Evolutionary conservation across 1,140 invertebrate species (phyloP).

Genomic region (Mycetomoellerius zeteki): DNA sequence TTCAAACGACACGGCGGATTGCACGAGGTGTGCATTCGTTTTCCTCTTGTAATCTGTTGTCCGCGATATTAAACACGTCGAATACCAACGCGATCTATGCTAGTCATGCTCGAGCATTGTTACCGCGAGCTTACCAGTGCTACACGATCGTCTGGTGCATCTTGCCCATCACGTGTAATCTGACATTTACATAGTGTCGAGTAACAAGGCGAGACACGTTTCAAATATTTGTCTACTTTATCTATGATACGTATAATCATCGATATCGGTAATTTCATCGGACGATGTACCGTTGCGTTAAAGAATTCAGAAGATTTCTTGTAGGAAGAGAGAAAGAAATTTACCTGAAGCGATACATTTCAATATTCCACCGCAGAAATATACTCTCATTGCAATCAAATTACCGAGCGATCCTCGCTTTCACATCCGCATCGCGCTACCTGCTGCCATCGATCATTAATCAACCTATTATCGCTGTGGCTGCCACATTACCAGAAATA

Average conservation of each 20-base stretch:
- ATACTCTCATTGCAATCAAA: background rate
- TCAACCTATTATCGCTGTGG: slow-evolving; percentile 46
- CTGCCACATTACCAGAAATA: slow-evolving; percentile 27
- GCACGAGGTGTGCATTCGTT: slow-evolving; percentile 6
- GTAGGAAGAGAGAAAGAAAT: too few species aligned
- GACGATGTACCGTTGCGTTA: background rate
- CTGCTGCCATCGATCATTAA: slow-evolving; percentile 26
- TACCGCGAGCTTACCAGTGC: slow-evolving; percentile 56
- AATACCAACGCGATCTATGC: slow-evolving; percentile 65
- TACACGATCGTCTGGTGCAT: slow-evolving; percentile 54
- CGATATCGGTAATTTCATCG: slow-evolving; percentile 35
- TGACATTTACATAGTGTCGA: slow-evolving; percentile 70
- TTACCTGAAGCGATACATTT: slow-evolving; percentile 3
- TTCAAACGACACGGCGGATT: background rate
- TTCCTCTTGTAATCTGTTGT: slow-evolving; percentile 26
- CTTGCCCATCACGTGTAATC: slow-evolving; percentile 67
- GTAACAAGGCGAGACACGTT: slow-evolving; percentile 3
- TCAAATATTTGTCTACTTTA: background rate
- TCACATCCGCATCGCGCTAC: background rate
- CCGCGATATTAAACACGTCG: slow-evolving; percentile 51
- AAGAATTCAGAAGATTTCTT: slow-evolving; percentile 1
- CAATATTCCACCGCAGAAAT: slow-evolving; percentile 20
- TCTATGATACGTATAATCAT: background rate
- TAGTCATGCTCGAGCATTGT: slow-evolving; percentile 72
- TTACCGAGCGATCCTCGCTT: slow-evolving; percentile 13